A percentile compares a stretch with the other conserved stretches of the same genome.
Conservation (phyloP, 2,113 vertebrate species). For the Hydropotes inermis region DNA sequence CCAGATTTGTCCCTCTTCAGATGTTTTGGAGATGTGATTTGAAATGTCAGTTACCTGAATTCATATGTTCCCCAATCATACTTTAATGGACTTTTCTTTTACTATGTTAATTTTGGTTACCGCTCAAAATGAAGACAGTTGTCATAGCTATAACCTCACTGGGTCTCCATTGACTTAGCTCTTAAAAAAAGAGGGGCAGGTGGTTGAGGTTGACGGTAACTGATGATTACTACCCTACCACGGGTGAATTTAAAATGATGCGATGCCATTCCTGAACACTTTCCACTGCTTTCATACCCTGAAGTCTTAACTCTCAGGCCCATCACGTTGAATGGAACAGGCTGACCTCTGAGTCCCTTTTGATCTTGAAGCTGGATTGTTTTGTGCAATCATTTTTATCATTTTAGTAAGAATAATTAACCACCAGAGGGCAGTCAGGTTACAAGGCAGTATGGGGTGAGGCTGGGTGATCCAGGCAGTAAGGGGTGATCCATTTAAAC, state of each 20-base stretch:
- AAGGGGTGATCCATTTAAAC: not conserved
- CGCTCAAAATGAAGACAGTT: not conserved
- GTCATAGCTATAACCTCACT: not conserved
- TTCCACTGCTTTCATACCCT: not conserved
- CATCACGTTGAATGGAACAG: not conserved
- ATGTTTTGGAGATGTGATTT: not conserved
- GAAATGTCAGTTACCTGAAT: not conserved
- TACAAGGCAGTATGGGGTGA: not conserved
- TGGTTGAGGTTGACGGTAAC: not conserved
- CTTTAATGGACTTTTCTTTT: not conserved
- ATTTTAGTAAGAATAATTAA: not conserved
- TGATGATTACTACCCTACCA: not conserved
- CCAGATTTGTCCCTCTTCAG: not conserved
- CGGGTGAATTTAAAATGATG: not conserved
- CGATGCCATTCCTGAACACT: not conserved
- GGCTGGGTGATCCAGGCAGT: no score
- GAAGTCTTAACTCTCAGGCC: not conserved
- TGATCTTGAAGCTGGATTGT: not conserved
- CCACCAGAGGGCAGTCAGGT: conserved; percentile 60
- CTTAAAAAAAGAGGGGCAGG: not conserved
- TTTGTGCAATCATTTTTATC: not conserved
- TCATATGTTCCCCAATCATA: not conserved
- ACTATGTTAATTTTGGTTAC: not conserved
- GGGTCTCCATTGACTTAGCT: not conserved
- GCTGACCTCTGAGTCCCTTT: not conserved